Conservation (phyloP, 2,113 vertebrate genomes). For the Ammospiza caudacuta region DNA sequence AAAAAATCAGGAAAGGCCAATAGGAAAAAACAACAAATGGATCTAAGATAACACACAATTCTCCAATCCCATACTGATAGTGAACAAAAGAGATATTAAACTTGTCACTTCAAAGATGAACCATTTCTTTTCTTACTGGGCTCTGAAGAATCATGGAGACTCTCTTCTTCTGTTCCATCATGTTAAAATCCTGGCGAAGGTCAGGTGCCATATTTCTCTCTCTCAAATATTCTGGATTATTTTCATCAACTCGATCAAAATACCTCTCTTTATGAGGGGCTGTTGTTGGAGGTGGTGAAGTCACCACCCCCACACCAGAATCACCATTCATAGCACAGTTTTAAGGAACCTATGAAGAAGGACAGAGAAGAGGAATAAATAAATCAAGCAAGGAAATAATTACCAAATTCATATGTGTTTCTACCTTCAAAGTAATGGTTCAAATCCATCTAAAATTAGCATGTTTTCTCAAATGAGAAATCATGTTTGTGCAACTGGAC, state of each 20-base stretch:
- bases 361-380: background rate
- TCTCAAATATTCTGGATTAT: slow-evolving; percentile 92
- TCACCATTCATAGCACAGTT: slow-evolving; percentile 93
- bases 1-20: background rate
- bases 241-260: slow-evolving; percentile 97
- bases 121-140: slow-evolving; percentile 80
- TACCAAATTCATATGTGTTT: fast-evolving
- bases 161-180: slow-evolving; percentile 99
- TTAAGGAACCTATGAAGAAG: slow-evolving; percentile 50
- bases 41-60: background rate
- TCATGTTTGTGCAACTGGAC: background rate
- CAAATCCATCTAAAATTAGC: background rate
- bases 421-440: background rate
- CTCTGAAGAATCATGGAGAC: slow-evolving; percentile 99
- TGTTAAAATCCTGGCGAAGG: slow-evolving; percentile 98
- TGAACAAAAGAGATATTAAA: background rate
- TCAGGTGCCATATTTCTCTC: slow-evolving; percentile 99
- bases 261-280: slow-evolving; percentile 97
- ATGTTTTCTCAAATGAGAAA: background rate
- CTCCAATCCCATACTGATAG: background rate
- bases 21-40: background rate
- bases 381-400: background rate
- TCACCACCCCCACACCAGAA: slow-evolving; percentile 92
- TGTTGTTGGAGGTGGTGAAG: slow-evolving; percentile 92
- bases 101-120: background rate